Evolutionary conservation across 2,113 vertebrate genomes (phyloP).

Genomic region (Noturus placidus): DNA sequence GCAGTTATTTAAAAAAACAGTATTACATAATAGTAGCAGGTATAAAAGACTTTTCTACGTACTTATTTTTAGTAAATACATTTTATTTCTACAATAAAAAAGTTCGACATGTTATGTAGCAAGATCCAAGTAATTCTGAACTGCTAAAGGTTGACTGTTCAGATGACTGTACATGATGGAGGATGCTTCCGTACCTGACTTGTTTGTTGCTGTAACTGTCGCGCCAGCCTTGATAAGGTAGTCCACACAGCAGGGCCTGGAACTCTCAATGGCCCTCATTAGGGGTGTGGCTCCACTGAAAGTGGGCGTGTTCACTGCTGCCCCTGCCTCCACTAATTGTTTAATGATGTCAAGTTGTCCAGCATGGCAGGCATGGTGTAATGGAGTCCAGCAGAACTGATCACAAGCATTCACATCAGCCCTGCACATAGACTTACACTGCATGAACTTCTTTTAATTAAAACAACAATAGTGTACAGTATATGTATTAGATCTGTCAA

Average conservation of each 20-base stretch:
- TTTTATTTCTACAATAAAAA: not conserved
- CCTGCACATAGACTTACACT: slow-evolving; percentile 14
- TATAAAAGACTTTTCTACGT: not conserved
- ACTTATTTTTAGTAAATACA: not conserved
- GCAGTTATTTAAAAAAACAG: not conserved
- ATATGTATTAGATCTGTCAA: not conserved
- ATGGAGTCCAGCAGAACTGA: slow-evolving; percentile 91
- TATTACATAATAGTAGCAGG: not conserved
- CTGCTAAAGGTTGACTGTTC: not conserved
- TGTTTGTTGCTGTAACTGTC: slow-evolving; percentile 74
- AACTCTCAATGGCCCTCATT: slow-evolving; percentile 86
- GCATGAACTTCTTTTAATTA: not conserved
- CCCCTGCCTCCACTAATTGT: slow-evolving; percentile 80
- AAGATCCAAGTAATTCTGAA: not conserved
- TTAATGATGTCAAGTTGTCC: slow-evolving; percentile 81
- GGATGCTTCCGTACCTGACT: slow-evolving; percentile 72
- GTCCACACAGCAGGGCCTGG: slow-evolving; percentile 79
- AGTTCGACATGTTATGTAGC: not conserved
- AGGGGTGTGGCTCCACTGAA: slow-evolving; percentile 84
- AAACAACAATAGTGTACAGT: not conserved
- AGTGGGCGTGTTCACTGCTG: slow-evolving; percentile 72
- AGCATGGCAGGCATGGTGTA: slow-evolving; percentile 89
- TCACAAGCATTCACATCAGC: slow-evolving; percentile 66
- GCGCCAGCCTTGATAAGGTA: slow-evolving; percentile 83
- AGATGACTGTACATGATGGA: not conserved